Evolutionary conservation across 2,113 vertebrate genomes (phyloP), one percentile per base, ranked within the genome.

Genomic region (Poecile atricapillus): DNA sequence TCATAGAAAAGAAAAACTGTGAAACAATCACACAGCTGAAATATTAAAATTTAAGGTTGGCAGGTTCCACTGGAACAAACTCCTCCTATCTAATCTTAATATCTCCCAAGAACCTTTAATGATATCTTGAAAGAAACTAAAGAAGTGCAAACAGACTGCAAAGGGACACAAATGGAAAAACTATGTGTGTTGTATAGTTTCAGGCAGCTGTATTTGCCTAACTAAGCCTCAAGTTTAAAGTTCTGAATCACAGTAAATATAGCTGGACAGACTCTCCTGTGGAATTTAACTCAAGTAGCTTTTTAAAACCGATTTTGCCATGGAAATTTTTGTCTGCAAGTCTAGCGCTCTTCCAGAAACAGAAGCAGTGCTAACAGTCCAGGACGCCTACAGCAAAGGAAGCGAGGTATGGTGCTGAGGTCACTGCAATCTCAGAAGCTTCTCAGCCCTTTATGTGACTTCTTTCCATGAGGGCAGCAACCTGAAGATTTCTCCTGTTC

Each of bases 61-160:
- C 68, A 96, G 90, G 89, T 87, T 96, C 95, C 93, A 81, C 94
- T 91, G 94, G 93, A 97, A 94, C 93, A 91, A 96, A 92, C 76
- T 93, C 77, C 93, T 93, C 69, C 78, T 85, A 93, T 80, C 63
- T 93, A 81, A 95, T 95, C 91, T 88, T 77, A 85, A 50, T 89
- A 96, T 94, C 91, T 91, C 93, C 89, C 46, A 92, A 96, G 92
- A 93, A 77, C 52, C 79, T 89, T 86, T 91, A 91, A 85, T 28
- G 91, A 94, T 95, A 92, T 95, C 93, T 95, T 95, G 82, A 83
- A 81, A 96, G 92, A 96, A 97, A 96, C 67, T 82, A 89, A 96
- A 97, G 90, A 95, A 98, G 92, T 96, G 78, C 87, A 94, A 96
- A 95, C 78, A 91, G 95, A 82, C 86, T 75, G 94, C 68, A 94